Percentiles rank a stretch among this genome's conserved stretches.
Evolutionary conservation across 2,113 vertebrate genomes (phyloP).

Genomic region (Pterocles gutturalis): DNA sequence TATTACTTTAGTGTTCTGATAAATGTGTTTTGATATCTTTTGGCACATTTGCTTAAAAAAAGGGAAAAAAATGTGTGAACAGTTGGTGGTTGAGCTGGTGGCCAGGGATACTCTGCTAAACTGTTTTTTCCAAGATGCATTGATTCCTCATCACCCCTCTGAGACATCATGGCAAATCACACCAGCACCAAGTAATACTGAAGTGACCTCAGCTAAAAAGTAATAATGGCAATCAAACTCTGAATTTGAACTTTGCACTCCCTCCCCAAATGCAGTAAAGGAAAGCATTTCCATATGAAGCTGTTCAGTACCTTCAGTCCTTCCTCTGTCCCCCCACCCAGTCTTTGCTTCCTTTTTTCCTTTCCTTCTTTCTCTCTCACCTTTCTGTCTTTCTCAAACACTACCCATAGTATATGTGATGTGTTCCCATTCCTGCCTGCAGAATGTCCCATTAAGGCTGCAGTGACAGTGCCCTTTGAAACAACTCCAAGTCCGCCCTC

Average conservation of each 20-base stretch:
- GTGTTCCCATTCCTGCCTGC: neutral
- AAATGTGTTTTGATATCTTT: constrained; percentile 43
- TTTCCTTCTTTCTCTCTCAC: neutral
- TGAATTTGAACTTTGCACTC: neutral
- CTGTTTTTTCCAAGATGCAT: neutral
- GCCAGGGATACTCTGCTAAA: neutral
- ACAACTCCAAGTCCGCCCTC: neutral
- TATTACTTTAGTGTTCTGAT: constrained; percentile 37
- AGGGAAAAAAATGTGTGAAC: neutral
- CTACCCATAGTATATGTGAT: fast-evolving
- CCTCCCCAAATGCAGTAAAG: neutral
- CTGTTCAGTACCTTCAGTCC: neutral
- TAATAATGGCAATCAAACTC: neutral
- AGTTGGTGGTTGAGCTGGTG: constrained; percentile 50
- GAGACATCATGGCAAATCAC: neutral
- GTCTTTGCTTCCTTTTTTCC: neutral
- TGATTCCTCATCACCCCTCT: neutral
- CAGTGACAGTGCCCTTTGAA: neutral
- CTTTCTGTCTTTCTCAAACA: neutral
- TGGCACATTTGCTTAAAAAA: constrained; percentile 24
- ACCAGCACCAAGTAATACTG: neutral
- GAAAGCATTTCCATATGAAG: neutral
- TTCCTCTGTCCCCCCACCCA: neutral
- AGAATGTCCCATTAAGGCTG: neutral
- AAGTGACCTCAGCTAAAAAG: neutral